Conservation (phyloP, 2,888 invertebrate species). For the Macrophya annulata region DNA sequence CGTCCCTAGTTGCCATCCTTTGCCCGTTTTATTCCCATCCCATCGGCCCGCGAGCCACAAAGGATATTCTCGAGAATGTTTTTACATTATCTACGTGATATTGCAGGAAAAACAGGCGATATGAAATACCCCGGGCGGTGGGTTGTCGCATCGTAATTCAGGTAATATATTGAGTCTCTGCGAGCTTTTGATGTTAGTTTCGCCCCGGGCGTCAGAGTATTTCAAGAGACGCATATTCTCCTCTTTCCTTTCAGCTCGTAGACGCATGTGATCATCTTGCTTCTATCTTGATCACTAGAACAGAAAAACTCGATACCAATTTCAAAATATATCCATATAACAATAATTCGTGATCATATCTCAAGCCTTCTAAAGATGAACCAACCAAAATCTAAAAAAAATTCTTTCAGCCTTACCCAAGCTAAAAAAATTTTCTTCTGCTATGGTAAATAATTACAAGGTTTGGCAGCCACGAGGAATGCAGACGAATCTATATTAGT, state of each 20-base stretch:
- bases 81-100: constrained; percentile 54
- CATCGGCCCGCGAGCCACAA: constrained; percentile 44
- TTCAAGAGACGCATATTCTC: constrained; percentile 32
- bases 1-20: constrained; percentile 47
- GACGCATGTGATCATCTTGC: not conserved
- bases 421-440: not conserved
- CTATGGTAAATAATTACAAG: not conserved
- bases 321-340: not conserved
- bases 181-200: constrained; percentile 46
- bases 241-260: not conserved
- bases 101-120: constrained; percentile 53
- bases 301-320: not conserved
- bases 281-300: not conserved
- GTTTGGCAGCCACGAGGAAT: not conserved
- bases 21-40: constrained; percentile 51
- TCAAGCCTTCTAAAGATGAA: not conserved
- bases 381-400: not conserved
- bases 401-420: not conserved
- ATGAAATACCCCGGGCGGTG: constrained; percentile 53
- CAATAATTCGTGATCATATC: not conserved
- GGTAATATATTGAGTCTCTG: constrained; percentile 51
- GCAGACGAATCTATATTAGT: constrained; percentile 59
- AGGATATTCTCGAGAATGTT: constrained; percentile 54
- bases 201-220: constrained; percentile 38
- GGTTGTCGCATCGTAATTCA: constrained; percentile 55